Base-by-base conservation (phyloP, 53 echinoderm and acorn worm species). In the Holothuria scabra region DNA sequence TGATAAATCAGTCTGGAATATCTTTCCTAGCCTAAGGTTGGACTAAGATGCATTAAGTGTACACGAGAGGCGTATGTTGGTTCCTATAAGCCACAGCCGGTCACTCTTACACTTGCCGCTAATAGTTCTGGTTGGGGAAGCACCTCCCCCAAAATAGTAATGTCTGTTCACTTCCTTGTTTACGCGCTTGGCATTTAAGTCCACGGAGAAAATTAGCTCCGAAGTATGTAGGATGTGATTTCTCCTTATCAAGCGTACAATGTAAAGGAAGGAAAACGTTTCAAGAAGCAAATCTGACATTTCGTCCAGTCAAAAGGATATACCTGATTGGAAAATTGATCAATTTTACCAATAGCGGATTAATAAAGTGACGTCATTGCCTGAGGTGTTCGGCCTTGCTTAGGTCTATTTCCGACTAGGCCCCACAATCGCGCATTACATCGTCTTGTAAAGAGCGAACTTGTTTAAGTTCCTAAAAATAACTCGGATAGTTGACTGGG, bases 381-480 rank as follows among this genome's bases (percentile, higher is more conserved):
- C 62, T 19, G 24, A 63, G 82, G 82, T 81, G 64, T 81, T 81
- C 82, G 82, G 82, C 48, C 82, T 81, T 64, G 78, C 56, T 63
- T 64, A 24, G 82, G 82, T 61, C 82, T 81, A 81, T 81, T 81
- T 81, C 82, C 82, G 82, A 81, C 82, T 81, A 62, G 82, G 82
- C 82, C 82, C 65, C 82, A 81, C 62, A 81, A 81, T 81, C 82
- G 82, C 64, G 82, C 82, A 81, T 81, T 81, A 81, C 82, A 81
- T 63, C 82, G 82, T 81, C 82, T 81, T 44, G 82, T 63, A 64
- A 63, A 81, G 82, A 81, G 65, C 82, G 48, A 81, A 81, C 82
- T 81, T 81, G 82, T 81, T 64, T 81, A 61, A 64, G 62, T 81
- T 81, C 82, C 82, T 81, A 81, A 81, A 81, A 81, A 81, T 81